Conservation (phyloP, 2,888 invertebrate genomes). For the Dicroscelio sp. region DNA sequence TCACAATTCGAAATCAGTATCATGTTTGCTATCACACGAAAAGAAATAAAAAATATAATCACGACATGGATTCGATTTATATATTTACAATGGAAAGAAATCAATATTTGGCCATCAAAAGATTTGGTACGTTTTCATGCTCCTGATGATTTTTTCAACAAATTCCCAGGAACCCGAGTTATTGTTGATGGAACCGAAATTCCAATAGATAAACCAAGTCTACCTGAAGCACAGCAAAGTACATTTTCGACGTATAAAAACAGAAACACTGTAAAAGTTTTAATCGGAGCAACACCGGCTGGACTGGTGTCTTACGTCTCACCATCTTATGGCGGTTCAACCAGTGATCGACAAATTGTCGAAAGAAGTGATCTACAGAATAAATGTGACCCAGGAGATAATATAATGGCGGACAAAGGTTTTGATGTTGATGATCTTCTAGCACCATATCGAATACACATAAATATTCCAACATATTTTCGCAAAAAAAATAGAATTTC, state of each 20-base stretch:
- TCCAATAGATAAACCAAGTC: slow-evolving; percentile 42
- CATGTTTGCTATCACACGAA: slow-evolving; percentile 14
- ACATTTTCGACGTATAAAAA: slow-evolving; percentile 84
- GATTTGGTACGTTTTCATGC: slow-evolving; percentile 55
- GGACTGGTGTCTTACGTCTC: slow-evolving; percentile 79
- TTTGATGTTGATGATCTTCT: slow-evolving; percentile 84
- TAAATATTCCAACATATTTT: slow-evolving; percentile 78
- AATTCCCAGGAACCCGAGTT: slow-evolving; percentile 64
- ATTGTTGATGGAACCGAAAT: slow-evolving; percentile 75
- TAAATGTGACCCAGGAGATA: slow-evolving; percentile 78
- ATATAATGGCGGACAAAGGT: slow-evolving; percentile 83
- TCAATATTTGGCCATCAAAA: slow-evolving; percentile 59
- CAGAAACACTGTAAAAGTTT: slow-evolving; percentile 80
- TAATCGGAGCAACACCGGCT: slow-evolving; percentile 79
- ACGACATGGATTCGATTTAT: slow-evolving; percentile 70
- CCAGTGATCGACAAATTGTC: slow-evolving; percentile 84
- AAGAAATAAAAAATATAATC: slow-evolving; percentile 52
- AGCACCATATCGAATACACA: slow-evolving; percentile 71
- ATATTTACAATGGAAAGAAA: slow-evolving; percentile 60
- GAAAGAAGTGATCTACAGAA: slow-evolving; percentile 76
- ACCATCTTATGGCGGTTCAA: slow-evolving; percentile 79
- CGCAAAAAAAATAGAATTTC: slow-evolving; percentile 58
- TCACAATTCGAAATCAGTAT: slow-evolving; percentile 21
- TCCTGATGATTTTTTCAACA: slow-evolving; percentile 61
- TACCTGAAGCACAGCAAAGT: slow-evolving; percentile 75